Conservation (phyloP, 2,888 invertebrate genomes). For the Blastobasis lacticolella region DNA sequence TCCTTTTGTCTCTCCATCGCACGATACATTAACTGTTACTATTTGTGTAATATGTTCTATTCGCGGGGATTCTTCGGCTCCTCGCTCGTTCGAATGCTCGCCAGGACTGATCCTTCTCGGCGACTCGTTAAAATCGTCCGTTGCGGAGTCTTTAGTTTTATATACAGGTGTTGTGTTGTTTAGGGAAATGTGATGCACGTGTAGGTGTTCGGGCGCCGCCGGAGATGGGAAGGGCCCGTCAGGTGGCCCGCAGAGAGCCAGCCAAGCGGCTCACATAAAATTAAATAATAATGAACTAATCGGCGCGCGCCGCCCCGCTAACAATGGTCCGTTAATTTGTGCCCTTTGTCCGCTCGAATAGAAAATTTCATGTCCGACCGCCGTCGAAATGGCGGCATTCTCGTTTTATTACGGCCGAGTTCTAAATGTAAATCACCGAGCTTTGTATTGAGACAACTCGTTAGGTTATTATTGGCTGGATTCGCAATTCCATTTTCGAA, state of each 20-base stretch:
- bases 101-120: no score
- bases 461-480: constrained; percentile 26
- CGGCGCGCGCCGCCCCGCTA: constrained; percentile 42
- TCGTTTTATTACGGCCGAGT: constrained; percentile 52
- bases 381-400: constrained; percentile 49
- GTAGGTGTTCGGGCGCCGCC: no score
- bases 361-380: constrained; percentile 66
- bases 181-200: no score
- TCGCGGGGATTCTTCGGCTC: neutral
- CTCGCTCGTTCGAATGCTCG: no score
- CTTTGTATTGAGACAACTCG: constrained; percentile 47
- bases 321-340: constrained; percentile 66
- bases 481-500: constrained; percentile 15
- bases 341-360: constrained; percentile 66
- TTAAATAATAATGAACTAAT: constrained; percentile 69
- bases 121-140: no score
- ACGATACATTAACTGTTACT: constrained; percentile 18
- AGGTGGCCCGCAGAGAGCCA: constrained; percentile 8
- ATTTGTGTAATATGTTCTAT: constrained; percentile 14
- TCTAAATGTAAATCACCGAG: constrained; percentile 62
- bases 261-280: constrained; percentile 47
- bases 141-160: no score
- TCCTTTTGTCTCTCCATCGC: constrained; percentile 24
- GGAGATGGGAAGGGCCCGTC: no score
- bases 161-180: neutral